Evolutionary conservation across 2,797 vertebrate species (phyloP), one percentile per base, ranked within the genome.

Genomic region (Taenioides sp.): DNA sequence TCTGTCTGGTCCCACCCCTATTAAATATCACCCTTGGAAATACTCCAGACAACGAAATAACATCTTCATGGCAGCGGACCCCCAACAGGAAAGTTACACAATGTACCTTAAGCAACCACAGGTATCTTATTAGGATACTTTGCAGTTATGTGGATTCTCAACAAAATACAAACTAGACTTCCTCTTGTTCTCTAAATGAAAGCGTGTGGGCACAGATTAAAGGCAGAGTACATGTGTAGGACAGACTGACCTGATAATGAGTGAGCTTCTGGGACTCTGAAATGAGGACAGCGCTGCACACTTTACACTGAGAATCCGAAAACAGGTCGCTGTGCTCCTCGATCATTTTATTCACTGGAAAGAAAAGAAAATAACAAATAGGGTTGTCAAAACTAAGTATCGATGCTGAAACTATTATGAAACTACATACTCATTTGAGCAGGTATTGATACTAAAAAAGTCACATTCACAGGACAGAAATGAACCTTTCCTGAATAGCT

Each of bases 251-350:
- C 96, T 97, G 97, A 85, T 98, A 98, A 87, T 98, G 97, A 67
- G 97, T 96, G 86, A 98, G 93, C 85, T 97, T 96, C 92, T 98
- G 97, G 64, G 97, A 97, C 82, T 98, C 95, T 0, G 97, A 98
- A 88, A 96, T 98, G 59, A 99, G 95, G 87, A 96, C 93, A 63
- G 97, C 97, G 40, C 94, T 98, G 92, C 97, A 99, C 81, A 99
- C 94, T 92, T 96, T 97, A 90, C 97, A 99, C 83, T 96, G 95
- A 17, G 94, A 93, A 81, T 95, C 95, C 20, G 97, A 97, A 91
- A 98, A 99, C 89, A 99, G 92, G 89, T 97, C 93, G 16, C 96
- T 85, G 63, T 98, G 95, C 89, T 97, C 95, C 88, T 92, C 91
- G 85, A 98, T 98, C 93, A 98, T 94, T 83, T 94, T 95, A 69